A percentile compares a stretch with the other conserved stretches of the same genome.
Conservation (phyloP, 2,113 vertebrate genomes). For the Gnathonemus longibarbis region DNA sequence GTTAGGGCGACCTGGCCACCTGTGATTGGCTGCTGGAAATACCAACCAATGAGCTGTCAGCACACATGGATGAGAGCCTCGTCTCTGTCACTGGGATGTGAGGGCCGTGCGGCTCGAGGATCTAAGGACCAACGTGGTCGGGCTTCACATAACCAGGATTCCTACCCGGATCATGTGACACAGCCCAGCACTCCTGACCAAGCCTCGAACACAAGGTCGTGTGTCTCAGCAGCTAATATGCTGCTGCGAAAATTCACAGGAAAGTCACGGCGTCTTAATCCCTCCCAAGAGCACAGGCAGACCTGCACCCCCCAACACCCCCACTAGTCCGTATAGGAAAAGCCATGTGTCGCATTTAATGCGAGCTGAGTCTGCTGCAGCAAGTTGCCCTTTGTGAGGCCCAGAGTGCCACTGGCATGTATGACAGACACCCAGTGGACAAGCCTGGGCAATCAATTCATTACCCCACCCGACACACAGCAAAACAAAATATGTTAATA, state of each 20-base stretch:
- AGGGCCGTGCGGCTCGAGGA: background rate
- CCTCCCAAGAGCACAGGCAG: background rate
- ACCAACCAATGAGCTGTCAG: background rate
- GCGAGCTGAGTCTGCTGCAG: background rate
- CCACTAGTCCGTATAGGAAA: background rate
- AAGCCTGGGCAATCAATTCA: constrained; percentile 10
- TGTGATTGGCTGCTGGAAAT: background rate
- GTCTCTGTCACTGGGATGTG: background rate
- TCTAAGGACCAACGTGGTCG: background rate
- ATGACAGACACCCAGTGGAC: background rate
- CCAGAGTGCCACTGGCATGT: too few species aligned
- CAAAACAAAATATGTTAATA: background rate
- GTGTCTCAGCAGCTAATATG: background rate
- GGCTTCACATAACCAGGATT: background rate
- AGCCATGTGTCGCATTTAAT: background rate
- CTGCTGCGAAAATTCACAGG: background rate
- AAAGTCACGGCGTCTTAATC: background rate
- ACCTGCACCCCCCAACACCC: background rate
- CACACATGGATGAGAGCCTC: background rate
- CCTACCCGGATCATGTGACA: background rate
- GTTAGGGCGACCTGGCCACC: background rate
- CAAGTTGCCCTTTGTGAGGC: background rate
- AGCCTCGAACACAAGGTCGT: background rate
- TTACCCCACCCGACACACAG: background rate
- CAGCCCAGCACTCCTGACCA: background rate